These are phyloP conservation scores for Pyralis farinalis DNA, from an alignment of 2,888 invertebrate species.

Conservation along the genomic window DNA sequence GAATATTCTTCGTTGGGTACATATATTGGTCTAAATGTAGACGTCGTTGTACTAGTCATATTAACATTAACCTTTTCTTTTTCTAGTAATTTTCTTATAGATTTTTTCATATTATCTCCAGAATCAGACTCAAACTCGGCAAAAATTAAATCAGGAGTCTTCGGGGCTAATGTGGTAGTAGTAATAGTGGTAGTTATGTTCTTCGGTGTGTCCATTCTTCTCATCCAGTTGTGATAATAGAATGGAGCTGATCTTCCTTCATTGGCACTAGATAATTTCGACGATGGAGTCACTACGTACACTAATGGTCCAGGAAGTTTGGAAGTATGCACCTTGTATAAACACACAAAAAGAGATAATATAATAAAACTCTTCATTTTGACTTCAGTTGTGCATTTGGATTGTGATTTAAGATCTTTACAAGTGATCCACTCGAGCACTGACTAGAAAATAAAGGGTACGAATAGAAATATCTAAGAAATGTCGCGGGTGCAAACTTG, in stretches of 20 bases:
- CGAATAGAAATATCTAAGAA: constrained; percentile 39
- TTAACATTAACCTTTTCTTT: constrained; percentile 46
- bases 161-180: constrained; percentile 31
- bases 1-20: constrained; percentile 47
- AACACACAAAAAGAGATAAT: constrained; percentile 39
- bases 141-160: constrained; percentile 69
- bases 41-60: constrained; percentile 31
- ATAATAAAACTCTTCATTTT: constrained; percentile 48
- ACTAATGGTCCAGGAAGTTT: constrained; percentile 60
- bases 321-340: constrained; percentile 33
- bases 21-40: constrained; percentile 51
- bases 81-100: constrained; percentile 62
- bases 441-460: constrained; percentile 54
- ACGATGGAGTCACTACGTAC: constrained; percentile 67
- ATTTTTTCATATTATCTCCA: constrained; percentile 48
- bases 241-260: constrained; percentile 59
- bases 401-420: constrained; percentile 16
- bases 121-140: constrained; percentile 66
- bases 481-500: constrained; percentile 49
- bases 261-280: constrained; percentile 37
- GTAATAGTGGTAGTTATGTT: constrained; percentile 40
- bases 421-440: constrained; percentile 45
- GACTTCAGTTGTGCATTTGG: constrained; percentile 39
- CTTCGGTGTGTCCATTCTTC: constrained; percentile 54
- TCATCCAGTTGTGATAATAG: constrained; percentile 70